Conservation (phyloP, 2,797 vertebrate genomes). For the Lophius americanus region DNA sequence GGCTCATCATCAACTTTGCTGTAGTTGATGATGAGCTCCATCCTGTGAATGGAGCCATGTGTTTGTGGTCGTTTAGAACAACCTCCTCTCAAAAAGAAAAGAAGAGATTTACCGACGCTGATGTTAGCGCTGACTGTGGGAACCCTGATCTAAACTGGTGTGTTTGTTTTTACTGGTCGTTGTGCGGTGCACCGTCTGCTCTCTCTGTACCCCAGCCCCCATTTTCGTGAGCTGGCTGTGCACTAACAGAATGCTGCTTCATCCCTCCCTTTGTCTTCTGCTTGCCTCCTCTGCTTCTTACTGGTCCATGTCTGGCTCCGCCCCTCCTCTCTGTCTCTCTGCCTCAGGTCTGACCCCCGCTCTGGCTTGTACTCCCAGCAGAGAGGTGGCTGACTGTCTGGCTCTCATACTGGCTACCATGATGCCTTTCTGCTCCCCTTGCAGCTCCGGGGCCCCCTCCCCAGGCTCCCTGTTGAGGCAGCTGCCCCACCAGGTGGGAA, state of each 20-base stretch:
- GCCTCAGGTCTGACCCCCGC: constrained; percentile 95
- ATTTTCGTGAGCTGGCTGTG: constrained; percentile 56
- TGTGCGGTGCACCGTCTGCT: constrained; percentile 11
- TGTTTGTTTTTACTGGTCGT: neutral
- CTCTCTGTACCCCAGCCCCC: constrained; percentile 17
- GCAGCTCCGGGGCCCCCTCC: constrained; percentile 92
- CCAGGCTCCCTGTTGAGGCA: constrained; percentile 89
- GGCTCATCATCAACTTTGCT: too few relatives aligned
- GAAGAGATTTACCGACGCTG: too few relatives aligned
- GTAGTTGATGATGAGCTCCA: too few relatives aligned
- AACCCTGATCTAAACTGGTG: neutral
- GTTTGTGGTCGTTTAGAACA: too few relatives aligned
- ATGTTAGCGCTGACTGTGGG: neutral
- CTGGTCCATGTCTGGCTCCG: constrained; percentile 38
- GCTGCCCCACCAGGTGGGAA: constrained; percentile 65
- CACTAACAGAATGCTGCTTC: constrained; percentile 79
- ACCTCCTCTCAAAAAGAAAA: too few relatives aligned
- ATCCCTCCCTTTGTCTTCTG: constrained; percentile 55
- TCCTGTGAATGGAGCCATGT: too few relatives aligned
- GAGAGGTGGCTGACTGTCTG: constrained; percentile 98
- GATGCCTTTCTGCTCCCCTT: constrained; percentile 98
- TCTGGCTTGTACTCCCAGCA: constrained; percentile 98
- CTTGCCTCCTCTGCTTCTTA: constrained; percentile 59
- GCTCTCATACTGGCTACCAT: constrained; percentile 99
- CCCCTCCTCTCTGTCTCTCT: constrained; percentile 55